Evolutionary conservation across 2,888 invertebrate genomes (phyloP), one percentile per base, ranked within the genome.

Genomic region (Helicoverpa assulta): DNA sequence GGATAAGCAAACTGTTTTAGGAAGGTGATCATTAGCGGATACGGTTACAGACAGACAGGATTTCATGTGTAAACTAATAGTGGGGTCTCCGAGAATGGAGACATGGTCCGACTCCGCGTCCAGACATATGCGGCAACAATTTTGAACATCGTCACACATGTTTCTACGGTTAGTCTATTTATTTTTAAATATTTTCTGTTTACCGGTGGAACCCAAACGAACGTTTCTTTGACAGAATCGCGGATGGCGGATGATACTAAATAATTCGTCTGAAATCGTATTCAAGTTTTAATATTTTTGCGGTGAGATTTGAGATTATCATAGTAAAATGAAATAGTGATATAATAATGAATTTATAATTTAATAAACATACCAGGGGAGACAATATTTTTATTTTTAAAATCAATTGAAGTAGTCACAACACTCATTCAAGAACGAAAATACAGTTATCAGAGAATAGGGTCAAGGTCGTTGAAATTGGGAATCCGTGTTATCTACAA

Each of bases 61-160:
- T 85, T 93, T 94, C 60, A 96, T 82, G 56, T 96, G 95, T 62
- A 94, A 71, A 63, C 88, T 87, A 52, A 96, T 91, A 18, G 90
- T 90, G 1, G 91, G 88, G 68, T 94, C 92, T n/a, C 89, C 92
- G 5, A 95, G 83, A 66, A 96, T 91, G 5, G 92, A 89, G 5
- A 95, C 86, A 76, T 93, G 94, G 43, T 91, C 89, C 0, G 92
- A 90, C 57, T 93, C 91, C 1, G 89, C 84, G 60, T 93, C 93
- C 65, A 96, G 83, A 78, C 96, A 96, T 72, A 95, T 90, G 53
- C 96, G 89, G 72, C 96, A 96, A 77, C 91, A 94, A 40, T 90
- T 91, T 78, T 89, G 86, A 26, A 91, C 78, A 53, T 89, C 87
- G 33, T 93, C 92, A 70, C 90, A 87, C 95, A 95, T 95, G 70